Percentiles rank a stretch among this genome's conserved stretches.
These are phyloP conservation scores for Myripristis jacobus DNA, from an alignment of 2,797 vertebrate species.

Conservation along the genomic window DNA sequence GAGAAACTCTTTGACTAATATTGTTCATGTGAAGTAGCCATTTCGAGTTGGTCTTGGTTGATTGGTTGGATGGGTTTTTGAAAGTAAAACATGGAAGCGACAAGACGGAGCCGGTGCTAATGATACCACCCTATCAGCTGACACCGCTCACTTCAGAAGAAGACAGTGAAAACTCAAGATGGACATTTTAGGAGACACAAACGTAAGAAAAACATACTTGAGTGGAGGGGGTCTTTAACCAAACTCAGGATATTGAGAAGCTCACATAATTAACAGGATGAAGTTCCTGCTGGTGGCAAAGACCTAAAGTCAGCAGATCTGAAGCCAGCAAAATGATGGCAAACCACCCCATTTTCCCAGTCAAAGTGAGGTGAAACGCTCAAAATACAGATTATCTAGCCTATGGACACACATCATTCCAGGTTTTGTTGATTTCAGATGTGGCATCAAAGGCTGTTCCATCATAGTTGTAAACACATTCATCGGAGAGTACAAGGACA, in stretches of 20 bases:
- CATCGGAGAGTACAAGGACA: not conserved
- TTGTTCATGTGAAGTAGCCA: too few relatives aligned
- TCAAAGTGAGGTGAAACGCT: not conserved
- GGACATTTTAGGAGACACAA: too few relatives aligned
- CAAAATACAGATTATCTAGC: conserved; percentile 5
- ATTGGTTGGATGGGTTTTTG: too few relatives aligned
- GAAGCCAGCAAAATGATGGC: not conserved
- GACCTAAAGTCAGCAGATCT: not conserved
- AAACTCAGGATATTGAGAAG: not conserved
- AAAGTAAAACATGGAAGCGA: too few relatives aligned
- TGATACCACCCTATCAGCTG: too few relatives aligned
- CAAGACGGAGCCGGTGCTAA: too few relatives aligned
- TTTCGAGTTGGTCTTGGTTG: too few relatives aligned
- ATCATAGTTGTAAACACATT: conserved; percentile 20
- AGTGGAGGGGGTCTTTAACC: too few relatives aligned
- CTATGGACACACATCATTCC: not conserved
- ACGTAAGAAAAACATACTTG: too few relatives aligned
- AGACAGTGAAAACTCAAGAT: too few relatives aligned
- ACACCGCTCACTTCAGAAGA: too few relatives aligned
- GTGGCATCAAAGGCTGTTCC: conserved; percentile 14
- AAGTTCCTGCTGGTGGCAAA: conserved; percentile 9
- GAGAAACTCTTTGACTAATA: too few relatives aligned
- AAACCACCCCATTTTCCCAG: conserved; percentile 3
- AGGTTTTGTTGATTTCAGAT: conserved; percentile 10
- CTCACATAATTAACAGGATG: not conserved